Conservation (phyloP, 2,113 vertebrate species). For the Mesocricetus auratus region DNA sequence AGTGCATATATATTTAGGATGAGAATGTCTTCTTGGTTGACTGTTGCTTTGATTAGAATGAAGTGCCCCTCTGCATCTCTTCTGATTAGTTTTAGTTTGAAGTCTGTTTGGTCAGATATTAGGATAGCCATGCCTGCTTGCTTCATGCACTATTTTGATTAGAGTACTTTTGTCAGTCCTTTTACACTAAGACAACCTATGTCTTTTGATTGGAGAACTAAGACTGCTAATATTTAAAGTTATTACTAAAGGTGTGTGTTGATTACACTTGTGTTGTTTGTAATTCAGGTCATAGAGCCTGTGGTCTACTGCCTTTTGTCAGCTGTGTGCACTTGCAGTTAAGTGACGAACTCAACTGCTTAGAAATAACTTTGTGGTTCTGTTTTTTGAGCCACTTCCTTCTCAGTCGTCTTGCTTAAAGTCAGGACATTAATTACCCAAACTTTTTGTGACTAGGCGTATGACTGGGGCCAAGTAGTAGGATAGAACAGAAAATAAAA, state of each 20-base stretch:
- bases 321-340: background rate
- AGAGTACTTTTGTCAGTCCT: background rate
- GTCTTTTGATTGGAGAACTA: background rate
- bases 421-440: background rate
- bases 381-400: background rate
- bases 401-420: background rate
- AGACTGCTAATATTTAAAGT: background rate
- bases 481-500: background rate
- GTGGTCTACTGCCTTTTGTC: background rate
- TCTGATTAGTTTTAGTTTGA: background rate
- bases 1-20: background rate
- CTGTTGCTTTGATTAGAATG: background rate
- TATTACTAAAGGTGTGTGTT: background rate
- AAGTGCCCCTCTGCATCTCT: background rate
- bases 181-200: background rate
- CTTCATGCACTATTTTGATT: background rate
- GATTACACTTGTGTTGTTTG: background rate
- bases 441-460: background rate
- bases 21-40: background rate
- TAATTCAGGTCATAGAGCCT: background rate
- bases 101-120: background rate
- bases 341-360: background rate
- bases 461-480: background rate
- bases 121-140: background rate
- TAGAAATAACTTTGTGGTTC: background rate